Conservation (phyloP, 2,888 invertebrate species). For the Cyrtodaria siliqua region DNA sequence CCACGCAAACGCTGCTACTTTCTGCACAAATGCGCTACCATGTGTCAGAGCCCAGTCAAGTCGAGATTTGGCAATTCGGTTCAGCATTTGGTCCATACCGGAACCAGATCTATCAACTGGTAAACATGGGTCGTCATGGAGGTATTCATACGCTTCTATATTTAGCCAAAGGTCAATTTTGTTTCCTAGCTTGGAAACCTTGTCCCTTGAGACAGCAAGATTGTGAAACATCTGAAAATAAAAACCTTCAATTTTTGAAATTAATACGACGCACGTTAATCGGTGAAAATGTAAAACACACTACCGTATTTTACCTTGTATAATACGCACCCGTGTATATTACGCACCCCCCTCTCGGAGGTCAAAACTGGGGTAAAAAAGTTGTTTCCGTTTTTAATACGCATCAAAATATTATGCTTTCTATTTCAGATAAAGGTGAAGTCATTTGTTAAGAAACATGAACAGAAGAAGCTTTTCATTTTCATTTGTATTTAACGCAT, state of each 20-base stretch:
- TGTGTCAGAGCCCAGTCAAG: constrained; percentile 73
- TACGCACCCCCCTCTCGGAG: too few relatives aligned
- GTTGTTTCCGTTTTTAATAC: too few relatives aligned
- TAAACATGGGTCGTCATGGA: constrained; percentile 73
- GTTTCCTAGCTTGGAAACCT: constrained; percentile 12
- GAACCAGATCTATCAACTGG: constrained; percentile 71
- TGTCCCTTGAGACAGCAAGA: constrained; percentile 47
- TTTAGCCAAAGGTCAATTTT: constrained; percentile 74
- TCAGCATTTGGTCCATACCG: constrained; percentile 65
- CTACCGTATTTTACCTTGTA: too few relatives aligned
- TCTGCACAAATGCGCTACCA: constrained; percentile 70
- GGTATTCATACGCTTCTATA: constrained; percentile 77
- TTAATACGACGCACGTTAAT: too few relatives aligned
- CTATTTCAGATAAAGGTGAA: too few relatives aligned
- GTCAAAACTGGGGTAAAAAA: too few relatives aligned
- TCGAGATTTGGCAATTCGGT: constrained; percentile 68
- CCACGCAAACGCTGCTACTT: constrained; percentile 77
- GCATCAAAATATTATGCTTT: too few relatives aligned
- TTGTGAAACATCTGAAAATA: constrained; percentile 58
- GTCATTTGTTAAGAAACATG: too few relatives aligned
- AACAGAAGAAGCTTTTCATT: too few relatives aligned
- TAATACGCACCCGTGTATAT: too few relatives aligned
- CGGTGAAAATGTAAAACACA: too few relatives aligned
- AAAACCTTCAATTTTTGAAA: neutral
- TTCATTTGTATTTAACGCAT: too few relatives aligned